Evolutionary conservation across 2,113 vertebrate species (phyloP).

Genomic region (Cavia porcellus): DNA sequence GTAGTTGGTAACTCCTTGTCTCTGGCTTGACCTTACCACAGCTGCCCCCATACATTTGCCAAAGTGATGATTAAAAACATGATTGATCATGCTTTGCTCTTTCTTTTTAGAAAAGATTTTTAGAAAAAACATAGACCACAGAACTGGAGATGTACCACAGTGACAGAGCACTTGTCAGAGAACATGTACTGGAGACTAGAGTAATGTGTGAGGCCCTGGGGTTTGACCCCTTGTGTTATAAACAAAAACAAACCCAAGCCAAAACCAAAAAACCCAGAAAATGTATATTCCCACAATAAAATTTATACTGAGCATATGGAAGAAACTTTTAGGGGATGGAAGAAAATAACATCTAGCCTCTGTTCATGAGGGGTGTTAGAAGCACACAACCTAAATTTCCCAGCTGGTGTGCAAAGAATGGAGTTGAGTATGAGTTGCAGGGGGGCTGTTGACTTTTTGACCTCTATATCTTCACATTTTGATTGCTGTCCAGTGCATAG

Average conservation of each 20-base stretch:
- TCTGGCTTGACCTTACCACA: constrained; percentile 21
- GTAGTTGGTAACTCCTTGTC: not conserved
- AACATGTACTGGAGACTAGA: not conserved
- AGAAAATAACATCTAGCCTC: not conserved
- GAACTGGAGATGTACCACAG: not conserved
- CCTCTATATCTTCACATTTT: not conserved
- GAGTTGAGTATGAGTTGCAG: not conserved
- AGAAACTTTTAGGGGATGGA: not conserved
- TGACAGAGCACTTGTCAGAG: not conserved
- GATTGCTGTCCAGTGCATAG: not conserved
- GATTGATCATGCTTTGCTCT: not conserved
- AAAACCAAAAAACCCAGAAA: not conserved
- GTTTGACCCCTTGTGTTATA: not conserved
- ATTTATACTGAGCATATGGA: not conserved
- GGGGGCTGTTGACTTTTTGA: not conserved
- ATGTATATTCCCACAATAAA: not conserved
- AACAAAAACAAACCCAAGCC: not conserved
- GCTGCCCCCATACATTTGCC: not conserved
- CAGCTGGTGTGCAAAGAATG: not conserved
- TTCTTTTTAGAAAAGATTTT: not conserved
- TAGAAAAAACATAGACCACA: constrained; percentile 41
- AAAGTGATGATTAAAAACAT: constrained; percentile 30
- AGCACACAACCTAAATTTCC: not conserved
- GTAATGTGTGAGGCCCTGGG: not conserved
- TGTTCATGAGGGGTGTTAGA: not conserved